These are phyloP conservation scores for Folsomia candida DNA, from an alignment of 2,888 invertebrate species.

Conservation along the genomic window DNA sequence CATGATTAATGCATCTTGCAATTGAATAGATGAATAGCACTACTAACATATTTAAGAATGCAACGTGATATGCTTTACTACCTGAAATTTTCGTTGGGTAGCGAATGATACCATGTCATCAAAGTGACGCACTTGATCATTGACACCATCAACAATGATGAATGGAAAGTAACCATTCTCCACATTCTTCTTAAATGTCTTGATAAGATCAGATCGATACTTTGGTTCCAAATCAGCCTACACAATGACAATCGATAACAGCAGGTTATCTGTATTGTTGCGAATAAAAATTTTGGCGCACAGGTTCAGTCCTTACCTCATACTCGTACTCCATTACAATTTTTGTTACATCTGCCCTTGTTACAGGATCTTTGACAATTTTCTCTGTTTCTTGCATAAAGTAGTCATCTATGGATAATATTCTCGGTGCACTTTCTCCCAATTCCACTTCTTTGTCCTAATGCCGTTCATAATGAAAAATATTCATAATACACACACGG, in stretches of 20 bases:
- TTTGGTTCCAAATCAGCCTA: constrained; percentile 76
- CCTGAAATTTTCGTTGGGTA: constrained; percentile 80
- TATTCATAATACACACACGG: not conserved
- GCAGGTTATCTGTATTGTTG: too few species aligned
- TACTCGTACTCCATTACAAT: constrained; percentile 82
- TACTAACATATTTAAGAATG: too few species aligned
- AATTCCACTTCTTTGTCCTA: constrained; percentile 69
- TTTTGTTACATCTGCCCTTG: constrained; percentile 65
- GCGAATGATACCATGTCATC: constrained; percentile 86
- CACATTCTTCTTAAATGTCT: constrained; percentile 85
- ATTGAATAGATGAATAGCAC: too few species aligned
- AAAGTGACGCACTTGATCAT: constrained; percentile 75
- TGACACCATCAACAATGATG: constrained; percentile 87
- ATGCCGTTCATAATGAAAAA: constrained; percentile 5
- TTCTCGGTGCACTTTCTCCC: constrained; percentile 83
- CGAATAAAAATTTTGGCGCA: too few species aligned
- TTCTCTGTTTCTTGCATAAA: constrained; percentile 84
- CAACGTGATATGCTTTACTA: constrained; percentile 53
- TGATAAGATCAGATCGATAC: constrained; percentile 77
- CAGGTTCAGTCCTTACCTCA: too few species aligned
- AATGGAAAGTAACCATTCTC: constrained; percentile 88
- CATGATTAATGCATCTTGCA: not conserved
- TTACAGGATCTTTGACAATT: constrained; percentile 66
- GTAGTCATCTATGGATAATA: constrained; percentile 92
- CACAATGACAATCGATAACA: too few species aligned